phyloP scores from a whole-genome alignment of 2,888 invertebrate species.

The Anthrax anthrax region DNA sequence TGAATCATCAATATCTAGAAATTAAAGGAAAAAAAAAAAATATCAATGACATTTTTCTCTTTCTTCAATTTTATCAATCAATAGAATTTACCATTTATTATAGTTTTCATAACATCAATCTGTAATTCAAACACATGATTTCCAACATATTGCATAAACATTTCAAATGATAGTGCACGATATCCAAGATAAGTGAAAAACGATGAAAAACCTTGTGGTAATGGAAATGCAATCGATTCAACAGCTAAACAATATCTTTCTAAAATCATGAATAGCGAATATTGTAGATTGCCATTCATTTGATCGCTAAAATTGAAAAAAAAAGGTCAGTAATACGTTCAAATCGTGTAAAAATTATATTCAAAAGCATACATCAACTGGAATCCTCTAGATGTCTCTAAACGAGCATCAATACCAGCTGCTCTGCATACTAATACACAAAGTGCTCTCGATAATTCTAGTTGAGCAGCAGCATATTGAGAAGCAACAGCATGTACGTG shows the following conservation, averaged over 20 bases:
- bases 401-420: constrained; percentile 48
- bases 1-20: constrained; percentile 37
- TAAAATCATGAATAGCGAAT: constrained; percentile 58
- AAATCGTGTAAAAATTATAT: neutral
- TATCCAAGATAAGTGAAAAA: constrained; percentile 81
- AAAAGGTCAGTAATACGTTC: neutral
- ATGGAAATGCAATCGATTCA: constrained; percentile 64
- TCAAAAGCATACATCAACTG: constrained; percentile 49
- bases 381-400: constrained; percentile 62
- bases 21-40: neutral
- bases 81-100: constrained; percentile 50
- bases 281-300: constrained; percentile 52
- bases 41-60: neutral
- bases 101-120: constrained; percentile 74
- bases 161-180: constrained; percentile 57
- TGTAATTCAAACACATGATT: constrained; percentile 74
- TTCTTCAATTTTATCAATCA: neutral
- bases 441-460: constrained; percentile 62
- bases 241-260: constrained; percentile 71
- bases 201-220: constrained; percentile 77
- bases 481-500: constrained; percentile 70
- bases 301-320: constrained; percentile 46
- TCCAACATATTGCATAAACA: constrained; percentile 72
- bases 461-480: constrained; percentile 65
- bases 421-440: constrained; percentile 61